Base-by-base conservation (phyloP, 2,113 vertebrate genomes). In the Leptobrachium ailaonicum region DNA sequence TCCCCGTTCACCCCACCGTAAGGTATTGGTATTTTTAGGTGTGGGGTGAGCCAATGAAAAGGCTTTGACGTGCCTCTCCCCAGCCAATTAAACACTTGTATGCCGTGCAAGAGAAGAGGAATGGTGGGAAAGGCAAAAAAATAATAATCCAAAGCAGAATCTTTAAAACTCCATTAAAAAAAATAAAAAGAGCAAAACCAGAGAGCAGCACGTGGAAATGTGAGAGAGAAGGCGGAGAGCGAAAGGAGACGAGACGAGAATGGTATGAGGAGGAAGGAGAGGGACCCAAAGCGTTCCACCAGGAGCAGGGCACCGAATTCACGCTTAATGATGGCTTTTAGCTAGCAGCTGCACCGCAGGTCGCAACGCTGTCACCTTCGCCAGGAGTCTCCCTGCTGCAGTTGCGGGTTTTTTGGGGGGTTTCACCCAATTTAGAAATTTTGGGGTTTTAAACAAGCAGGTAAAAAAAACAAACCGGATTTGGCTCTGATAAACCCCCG, bases 271-370 rank as follows among this genome's bases (percentile, higher is more conserved):
- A 68, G 66, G 88, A 90, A 88, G 87, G 89, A 88, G 86, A 56
- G 83, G 85, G 85, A 88, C 87, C 86, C 87, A 66, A 32, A 20
- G 7, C 63, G 11, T 32, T 66, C 32, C 8, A 66, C 7, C 20
- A 6, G n/a, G 3, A 64, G 44, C 43, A 76, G 69, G 64, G 43
- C 41, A 62, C 8, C 32, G 43, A 63, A 5, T 64, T 54, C 45
- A 71, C 2, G 76, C 89, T 88, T 85, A 88, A 87, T 76, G 85
- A 88, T 88, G 85, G 88, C 87, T 85, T 89, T 89, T 84, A 90
- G 91, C 89, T 87, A 89, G 91, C 88, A 88, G 89, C 90, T 88
- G 88, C 75, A 76, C 73, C 50, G 86, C 82, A 82, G 87, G 87
- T 88, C 84, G 85, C 85, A 83, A 83, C 45, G 75, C 83, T 87